Evolutionary conservation across 2,113 vertebrate species (phyloP).

Genomic region (Ondatra zibethicus): DNA sequence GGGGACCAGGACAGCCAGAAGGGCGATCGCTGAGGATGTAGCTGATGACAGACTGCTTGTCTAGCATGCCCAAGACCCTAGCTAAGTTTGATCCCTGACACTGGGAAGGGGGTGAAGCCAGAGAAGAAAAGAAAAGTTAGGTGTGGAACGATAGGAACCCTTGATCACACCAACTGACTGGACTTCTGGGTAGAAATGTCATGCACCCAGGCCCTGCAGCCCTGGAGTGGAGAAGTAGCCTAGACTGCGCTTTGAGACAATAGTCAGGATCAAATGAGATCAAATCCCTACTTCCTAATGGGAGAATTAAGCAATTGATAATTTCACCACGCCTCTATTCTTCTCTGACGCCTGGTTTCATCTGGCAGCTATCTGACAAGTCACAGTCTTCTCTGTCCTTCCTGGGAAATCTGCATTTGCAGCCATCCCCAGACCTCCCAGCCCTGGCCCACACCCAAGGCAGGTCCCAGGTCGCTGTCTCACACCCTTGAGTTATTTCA

Average conservation of each 20-base stretch:
- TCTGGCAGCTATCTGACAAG: background rate
- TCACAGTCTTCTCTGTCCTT: constrained; percentile 28
- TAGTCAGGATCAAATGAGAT: constrained; percentile 64
- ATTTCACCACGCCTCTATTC: constrained; percentile 55
- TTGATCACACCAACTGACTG: background rate
- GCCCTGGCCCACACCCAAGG: constrained; percentile 83
- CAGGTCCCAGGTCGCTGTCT: constrained; percentile 85
- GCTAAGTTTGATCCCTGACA: background rate
- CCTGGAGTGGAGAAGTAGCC: background rate
- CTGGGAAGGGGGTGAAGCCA: background rate
- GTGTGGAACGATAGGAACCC: background rate
- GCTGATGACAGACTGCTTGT: background rate
- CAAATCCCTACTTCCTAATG: constrained; percentile 79
- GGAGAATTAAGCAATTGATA: constrained; percentile 78
- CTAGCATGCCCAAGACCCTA: too few species aligned
- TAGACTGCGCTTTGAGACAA: constrained; percentile 18
- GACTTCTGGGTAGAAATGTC: background rate
- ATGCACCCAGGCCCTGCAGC: background rate
- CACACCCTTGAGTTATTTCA: constrained; percentile 91
- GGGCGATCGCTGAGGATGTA: background rate
- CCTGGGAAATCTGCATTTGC: constrained; percentile 64
- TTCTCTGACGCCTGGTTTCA: constrained; percentile 20
- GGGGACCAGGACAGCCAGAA: background rate
- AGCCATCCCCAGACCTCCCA: constrained; percentile 66
- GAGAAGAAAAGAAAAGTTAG: background rate